These are phyloP conservation scores for Aelia acuminata DNA, from an alignment of 2,888 invertebrate species.

Conservation along the genomic window DNA sequence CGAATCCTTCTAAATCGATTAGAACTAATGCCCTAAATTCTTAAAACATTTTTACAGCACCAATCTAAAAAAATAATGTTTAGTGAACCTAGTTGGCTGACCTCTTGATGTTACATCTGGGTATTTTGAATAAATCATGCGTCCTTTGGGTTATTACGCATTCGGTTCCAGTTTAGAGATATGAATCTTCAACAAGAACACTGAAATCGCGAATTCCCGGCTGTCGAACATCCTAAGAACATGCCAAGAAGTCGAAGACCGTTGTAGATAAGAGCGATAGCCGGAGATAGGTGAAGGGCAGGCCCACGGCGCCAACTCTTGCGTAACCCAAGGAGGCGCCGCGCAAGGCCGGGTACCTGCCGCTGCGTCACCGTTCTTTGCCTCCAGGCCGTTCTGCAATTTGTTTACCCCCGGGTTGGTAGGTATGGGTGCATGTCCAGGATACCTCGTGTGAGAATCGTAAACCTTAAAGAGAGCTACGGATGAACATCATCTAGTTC, in stretches of 20 bases:
- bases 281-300: constrained; percentile 3
- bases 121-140: too few relatives aligned
- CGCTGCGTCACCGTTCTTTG: neutral
- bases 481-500: too few relatives aligned
- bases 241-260: neutral
- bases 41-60: too few relatives aligned
- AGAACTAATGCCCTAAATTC: too few relatives aligned
- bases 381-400: neutral
- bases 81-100: too few relatives aligned
- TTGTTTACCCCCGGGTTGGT: neutral
- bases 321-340: constrained; percentile 45
- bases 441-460: neutral
- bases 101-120: too few relatives aligned
- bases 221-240: neutral
- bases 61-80: too few relatives aligned
- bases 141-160: too few relatives aligned
- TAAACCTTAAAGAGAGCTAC: too few relatives aligned
- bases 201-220: neutral
- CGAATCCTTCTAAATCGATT: too few relatives aligned
- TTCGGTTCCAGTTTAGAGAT: too few relatives aligned
- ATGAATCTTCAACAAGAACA: too few relatives aligned
- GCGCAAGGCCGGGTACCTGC: constrained; percentile 6
- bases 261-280: constrained; percentile 20
- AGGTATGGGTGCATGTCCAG: neutral
- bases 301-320: constrained; percentile 3